A percentile compares a stretch with the other conserved stretches of the same genome.
Evolutionary conservation across 2,797 vertebrate genomes (phyloP).

Genomic region (Pteropus rufus): DNA sequence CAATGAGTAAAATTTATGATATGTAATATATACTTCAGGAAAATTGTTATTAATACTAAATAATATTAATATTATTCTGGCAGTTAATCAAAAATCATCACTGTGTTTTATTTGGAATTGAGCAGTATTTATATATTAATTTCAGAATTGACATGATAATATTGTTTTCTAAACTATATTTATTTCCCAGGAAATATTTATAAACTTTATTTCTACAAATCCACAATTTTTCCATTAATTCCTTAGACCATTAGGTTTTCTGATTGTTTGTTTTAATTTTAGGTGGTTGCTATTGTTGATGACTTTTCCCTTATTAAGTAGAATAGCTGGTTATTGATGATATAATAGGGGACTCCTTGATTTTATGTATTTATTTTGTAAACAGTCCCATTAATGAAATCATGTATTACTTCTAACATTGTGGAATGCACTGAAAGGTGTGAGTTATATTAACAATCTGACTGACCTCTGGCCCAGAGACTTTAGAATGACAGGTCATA

Average conservation of each 20-base stretch:
- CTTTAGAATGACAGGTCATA: constrained; percentile 16
- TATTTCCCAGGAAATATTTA: constrained; percentile 11
- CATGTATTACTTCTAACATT: background rate
- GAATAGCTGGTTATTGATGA: background rate
- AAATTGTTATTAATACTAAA: background rate
- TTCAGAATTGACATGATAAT: background rate
- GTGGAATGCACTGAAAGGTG: background rate
- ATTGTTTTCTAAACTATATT: background rate
- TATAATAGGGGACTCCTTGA: background rate
- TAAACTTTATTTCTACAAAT: background rate
- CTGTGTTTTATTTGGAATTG: background rate
- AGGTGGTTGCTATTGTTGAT: background rate
- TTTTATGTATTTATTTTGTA: background rate
- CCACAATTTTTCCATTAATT: background rate
- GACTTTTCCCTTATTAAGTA: background rate
- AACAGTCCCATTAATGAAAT: constrained; percentile 24
- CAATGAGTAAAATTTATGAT: background rate
- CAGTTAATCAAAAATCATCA: background rate
- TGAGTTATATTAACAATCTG: background rate
- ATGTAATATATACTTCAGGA: background rate
- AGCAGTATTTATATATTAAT: background rate
- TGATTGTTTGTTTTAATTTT: background rate
- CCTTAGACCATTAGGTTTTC: background rate
- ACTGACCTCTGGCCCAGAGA: background rate
- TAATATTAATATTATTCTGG: background rate